Evolutionary conservation across 1,140 invertebrate species (phyloP).

Genomic region (Tetranychus cinnabarinus): DNA sequence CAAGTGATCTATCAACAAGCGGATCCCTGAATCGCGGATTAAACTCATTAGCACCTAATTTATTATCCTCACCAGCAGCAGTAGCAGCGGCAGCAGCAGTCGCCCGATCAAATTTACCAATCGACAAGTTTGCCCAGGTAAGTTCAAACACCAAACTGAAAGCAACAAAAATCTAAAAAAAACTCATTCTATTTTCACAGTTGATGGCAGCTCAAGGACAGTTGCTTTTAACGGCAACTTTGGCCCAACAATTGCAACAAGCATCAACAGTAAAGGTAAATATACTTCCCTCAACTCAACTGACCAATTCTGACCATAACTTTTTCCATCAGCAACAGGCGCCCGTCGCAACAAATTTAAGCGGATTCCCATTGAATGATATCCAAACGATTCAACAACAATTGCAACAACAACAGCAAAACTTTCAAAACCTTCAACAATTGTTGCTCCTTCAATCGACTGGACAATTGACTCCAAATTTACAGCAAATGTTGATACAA

Average conservation of each 20-base stretch:
- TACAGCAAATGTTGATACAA: slow-evolving; percentile 45
- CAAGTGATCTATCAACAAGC: neutral
- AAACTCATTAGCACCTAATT: neutral
- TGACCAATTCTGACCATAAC: neutral
- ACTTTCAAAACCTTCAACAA: slow-evolving; percentile 41
- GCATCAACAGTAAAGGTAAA: neutral
- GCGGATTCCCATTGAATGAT: slow-evolving; percentile 22
- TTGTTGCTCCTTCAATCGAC: slow-evolving; percentile 33
- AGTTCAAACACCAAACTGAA: neutral
- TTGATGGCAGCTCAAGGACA: slow-evolving; percentile 8
- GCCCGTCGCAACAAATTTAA: slow-evolving; percentile 8
- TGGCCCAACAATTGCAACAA: slow-evolving; percentile 2
- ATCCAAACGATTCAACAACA: slow-evolving; percentile 31
- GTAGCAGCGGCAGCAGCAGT: neutral
- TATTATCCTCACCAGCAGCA: neutral
- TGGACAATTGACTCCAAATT: slow-evolving; percentile 21
- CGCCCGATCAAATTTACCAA: neutral
- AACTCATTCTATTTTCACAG: neutral
- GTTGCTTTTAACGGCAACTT: slow-evolving; percentile 6
- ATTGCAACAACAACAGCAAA: slow-evolving; percentile 26
- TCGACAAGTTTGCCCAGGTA: neutral
- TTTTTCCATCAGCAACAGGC: slow-evolving; percentile 1
- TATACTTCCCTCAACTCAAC: neutral
- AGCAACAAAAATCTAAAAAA: no score
- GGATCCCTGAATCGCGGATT: neutral